These are phyloP conservation scores for Rhizomys pruinosus DNA, from an alignment of 2,113 vertebrate genomes.

Conservation along the genomic window DNA sequence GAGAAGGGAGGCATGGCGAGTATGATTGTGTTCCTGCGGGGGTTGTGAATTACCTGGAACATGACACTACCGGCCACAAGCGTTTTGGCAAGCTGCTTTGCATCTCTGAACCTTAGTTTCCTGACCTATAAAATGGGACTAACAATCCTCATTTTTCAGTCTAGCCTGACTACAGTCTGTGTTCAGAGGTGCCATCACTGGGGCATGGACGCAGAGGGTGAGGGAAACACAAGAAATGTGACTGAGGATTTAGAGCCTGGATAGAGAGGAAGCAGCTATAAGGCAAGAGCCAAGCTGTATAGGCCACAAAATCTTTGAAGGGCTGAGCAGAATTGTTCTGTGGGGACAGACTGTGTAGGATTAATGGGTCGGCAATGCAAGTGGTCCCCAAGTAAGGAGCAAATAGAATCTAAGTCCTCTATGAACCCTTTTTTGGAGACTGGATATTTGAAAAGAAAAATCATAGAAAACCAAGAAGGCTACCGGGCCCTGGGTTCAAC, in stretches of 20 bases:
- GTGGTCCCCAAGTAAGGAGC: neutral
- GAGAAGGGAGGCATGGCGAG: neutral
- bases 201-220: neutral
- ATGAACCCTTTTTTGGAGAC: neutral
- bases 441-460: constrained; percentile 42
- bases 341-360: constrained; percentile 20
- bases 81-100: constrained; percentile 16
- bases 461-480: constrained; percentile 17
- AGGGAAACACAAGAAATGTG: neutral
- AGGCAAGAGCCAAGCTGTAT: neutral
- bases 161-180: neutral
- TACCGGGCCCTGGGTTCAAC: neutral
- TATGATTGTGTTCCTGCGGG: fast-evolving
- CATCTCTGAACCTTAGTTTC: constrained; percentile 42
- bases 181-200: neutral
- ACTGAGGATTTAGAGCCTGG: neutral
- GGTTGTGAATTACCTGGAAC: neutral
- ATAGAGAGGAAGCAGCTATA: neutral
- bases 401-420: neutral
- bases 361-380: neutral
- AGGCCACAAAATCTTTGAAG: neutral
- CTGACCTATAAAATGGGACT: neutral
- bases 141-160: neutral
- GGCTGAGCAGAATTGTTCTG: constrained; percentile 9
- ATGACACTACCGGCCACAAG: neutral